phyloP scores from a whole-genome alignment of 2,113 vertebrate genomes.

The Anser cygnoides region DNA sequence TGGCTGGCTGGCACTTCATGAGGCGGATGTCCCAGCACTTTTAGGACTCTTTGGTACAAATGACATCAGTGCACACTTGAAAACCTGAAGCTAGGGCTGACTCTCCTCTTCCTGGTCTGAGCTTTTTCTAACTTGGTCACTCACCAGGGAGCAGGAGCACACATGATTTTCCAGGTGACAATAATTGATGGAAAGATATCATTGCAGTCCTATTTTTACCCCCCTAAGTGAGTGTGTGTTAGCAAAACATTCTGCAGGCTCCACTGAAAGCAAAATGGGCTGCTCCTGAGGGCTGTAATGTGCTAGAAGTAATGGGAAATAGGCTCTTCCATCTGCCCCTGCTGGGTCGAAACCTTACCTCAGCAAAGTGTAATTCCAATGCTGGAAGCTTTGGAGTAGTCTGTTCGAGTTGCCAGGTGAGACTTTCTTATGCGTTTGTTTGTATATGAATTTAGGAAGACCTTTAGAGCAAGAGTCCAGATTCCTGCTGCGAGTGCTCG shows the following conservation, averaged over 20 bases:
- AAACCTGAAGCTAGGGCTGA: background rate
- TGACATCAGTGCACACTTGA: accelerated
- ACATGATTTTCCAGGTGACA: background rate
- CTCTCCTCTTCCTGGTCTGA: background rate
- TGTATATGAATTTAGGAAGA: background rate
- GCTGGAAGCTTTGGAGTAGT: background rate
- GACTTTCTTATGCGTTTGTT: background rate
- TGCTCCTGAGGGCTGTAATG: background rate
- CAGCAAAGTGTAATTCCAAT: background rate
- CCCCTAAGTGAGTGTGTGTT: background rate
- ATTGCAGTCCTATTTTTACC: background rate
- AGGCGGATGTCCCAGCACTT: background rate
- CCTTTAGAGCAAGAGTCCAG: background rate
- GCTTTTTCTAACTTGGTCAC: background rate
- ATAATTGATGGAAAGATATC: background rate
- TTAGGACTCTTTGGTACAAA: background rate
- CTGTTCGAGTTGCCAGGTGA: background rate
- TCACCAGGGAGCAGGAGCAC: background rate
- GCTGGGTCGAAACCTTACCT: background rate
- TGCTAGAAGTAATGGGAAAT: background rate
- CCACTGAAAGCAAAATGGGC: background rate
- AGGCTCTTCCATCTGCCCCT: background rate
- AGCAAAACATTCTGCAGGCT: background rate
- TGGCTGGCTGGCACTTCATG: background rate
- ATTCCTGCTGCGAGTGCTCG: background rate